Percentiles rank a stretch among this genome's conserved stretches.
Conservation (phyloP, 2,797 vertebrate species). For the Trachurus trachurus region DNA sequence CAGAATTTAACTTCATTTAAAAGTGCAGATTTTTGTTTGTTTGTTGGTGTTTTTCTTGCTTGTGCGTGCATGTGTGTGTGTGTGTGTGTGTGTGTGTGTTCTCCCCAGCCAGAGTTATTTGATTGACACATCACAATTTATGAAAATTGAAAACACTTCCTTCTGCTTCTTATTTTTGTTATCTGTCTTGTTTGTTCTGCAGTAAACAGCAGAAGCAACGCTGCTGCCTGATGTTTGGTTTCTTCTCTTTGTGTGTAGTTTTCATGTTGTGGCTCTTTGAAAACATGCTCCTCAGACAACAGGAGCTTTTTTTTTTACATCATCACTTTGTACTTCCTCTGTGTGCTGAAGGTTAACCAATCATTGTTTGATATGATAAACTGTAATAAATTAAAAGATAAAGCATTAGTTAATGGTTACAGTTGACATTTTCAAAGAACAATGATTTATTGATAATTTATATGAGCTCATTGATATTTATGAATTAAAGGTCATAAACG, state of each 20-base stretch:
- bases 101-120: not conserved
- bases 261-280: not conserved
- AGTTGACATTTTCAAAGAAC: not conserved
- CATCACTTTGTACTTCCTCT: not conserved
- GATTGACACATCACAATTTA: not conserved
- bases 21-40: no score
- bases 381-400: slow-evolving; percentile 19
- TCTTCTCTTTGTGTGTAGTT: not conserved
- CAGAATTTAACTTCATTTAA: not conserved
- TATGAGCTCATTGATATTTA: slow-evolving; percentile 16
- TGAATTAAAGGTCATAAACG: slow-evolving; percentile 13
- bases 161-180: slow-evolving; percentile 5
- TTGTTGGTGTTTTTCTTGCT: no score
- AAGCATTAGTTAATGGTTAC: slow-evolving; percentile 8
- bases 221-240: not conserved
- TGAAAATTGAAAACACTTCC: not conserved
- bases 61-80: no score
- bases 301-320: not conserved
- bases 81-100: no score
- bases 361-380: slow-evolving; percentile 14
- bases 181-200: not conserved
- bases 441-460: slow-evolving; percentile 32
- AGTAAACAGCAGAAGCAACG: not conserved
- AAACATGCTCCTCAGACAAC: no score
- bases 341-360: not conserved